Conservation (phyloP, 2,888 invertebrate species). For the Ferrisia virgata region DNA sequence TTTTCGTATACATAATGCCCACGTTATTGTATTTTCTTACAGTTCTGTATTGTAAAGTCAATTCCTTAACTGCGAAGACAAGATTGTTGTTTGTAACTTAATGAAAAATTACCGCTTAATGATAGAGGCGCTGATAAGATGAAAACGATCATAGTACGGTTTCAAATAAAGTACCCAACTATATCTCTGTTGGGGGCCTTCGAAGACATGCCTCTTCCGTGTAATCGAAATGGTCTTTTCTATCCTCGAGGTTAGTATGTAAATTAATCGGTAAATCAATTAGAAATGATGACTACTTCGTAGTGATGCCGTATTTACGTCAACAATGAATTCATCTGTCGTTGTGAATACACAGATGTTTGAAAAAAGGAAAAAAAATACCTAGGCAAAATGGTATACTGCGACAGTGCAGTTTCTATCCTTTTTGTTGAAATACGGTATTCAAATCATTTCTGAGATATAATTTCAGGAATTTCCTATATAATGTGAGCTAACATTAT, state of each 20-base stretch:
- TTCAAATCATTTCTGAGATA: no score
- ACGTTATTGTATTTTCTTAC: background rate
- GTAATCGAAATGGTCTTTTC: background rate
- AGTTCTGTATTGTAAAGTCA: background rate
- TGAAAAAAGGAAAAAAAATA: no score
- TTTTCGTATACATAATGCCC: background rate
- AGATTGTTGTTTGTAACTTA: conserved; percentile 2
- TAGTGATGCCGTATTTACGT: background rate
- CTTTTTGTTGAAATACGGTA: no score
- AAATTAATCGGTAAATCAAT: conserved; percentile 25
- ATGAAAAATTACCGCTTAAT: conserved; percentile 11
- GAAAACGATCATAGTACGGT: conserved; percentile 24
- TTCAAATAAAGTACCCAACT: conserved; percentile 15
- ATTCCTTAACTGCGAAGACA: background rate
- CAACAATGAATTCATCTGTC: background rate
- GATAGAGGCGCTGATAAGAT: conserved; percentile 41
- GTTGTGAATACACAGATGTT: background rate
- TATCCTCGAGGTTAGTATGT: background rate
- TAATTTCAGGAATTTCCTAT: no score
- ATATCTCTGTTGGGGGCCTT: conserved; percentile 28
- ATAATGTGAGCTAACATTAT: no score
- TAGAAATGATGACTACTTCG: conserved; percentile 25
- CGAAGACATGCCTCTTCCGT: conserved; percentile 4
- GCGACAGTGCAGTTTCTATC: no score
- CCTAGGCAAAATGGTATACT: no score